Evolutionary conservation across 2,113 vertebrate species (phyloP), one percentile per base, ranked within the genome.

Genomic region (Notarius lentiginosus): DNA sequence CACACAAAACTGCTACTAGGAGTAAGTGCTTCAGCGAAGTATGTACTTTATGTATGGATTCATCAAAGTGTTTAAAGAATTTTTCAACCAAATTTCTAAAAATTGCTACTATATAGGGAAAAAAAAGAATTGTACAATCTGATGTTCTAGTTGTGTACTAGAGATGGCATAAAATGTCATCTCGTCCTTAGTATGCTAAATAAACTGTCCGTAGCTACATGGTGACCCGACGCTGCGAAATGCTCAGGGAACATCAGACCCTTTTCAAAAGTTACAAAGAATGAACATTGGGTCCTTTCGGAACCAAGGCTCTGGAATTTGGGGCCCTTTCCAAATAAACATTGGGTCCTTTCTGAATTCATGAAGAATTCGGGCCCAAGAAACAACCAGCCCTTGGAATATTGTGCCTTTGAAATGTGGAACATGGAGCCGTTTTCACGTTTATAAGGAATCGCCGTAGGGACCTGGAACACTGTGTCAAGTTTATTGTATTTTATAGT

Each of bases 21-120:
- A 95, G 98, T 99, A 94, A 91, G 95, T 91, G 34, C 49, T 17
- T 76, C 3, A 55, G 18, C 51, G 34, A 14, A 51, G 9, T 60
- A n/a, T 20, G 18, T 1, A 18, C 73, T 14, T n/a, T 7, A 77
- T 14, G 14, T 27, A 51, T 4, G 7, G 20, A 7, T 11, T 51
- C 20, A n/a, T 22, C 20, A 2, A 75, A 75, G 41, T 75, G 12
- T 47, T 73, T 15, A 5, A 68, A 9, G 5, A 2, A 24, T 34
- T 72, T 72, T 41, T 22, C 20, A 68, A 68, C 27, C 27, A 34
- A 68, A 68, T 27, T 17, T 70, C 61, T 61, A 2, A 68, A 66
- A 66, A 65, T n/a, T 4, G 24, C 22, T 27, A 41, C 41, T 41
- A 41, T 41, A 41, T 41, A 30, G 30, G 30, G 30, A n/a, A 8